Conservation (phyloP, 2,888 invertebrate species). For the Lasioglossum marginatum region DNA sequence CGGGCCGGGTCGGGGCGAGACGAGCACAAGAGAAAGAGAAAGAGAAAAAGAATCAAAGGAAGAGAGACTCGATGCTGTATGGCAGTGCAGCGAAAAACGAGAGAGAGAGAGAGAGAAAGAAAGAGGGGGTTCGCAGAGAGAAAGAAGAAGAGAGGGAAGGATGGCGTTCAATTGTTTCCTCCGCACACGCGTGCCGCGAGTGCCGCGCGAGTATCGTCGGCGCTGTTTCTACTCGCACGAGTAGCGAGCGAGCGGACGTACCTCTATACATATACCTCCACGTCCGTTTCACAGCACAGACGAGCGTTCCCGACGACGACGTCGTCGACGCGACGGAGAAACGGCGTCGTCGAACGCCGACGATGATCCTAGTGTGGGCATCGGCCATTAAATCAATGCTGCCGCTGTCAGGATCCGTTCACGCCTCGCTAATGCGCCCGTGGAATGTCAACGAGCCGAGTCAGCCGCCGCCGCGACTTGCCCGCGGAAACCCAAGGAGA, state of each 20-base stretch:
- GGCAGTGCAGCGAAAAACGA: slow-evolving; percentile 54
- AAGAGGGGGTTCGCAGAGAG: slow-evolving; percentile 28
- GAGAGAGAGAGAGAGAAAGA: slow-evolving; percentile 47
- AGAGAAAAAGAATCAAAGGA: slow-evolving; percentile 45
- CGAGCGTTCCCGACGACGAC: slow-evolving; percentile 24
- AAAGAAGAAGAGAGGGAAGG: slow-evolving; percentile 66
- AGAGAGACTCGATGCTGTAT: slow-evolving; percentile 38
- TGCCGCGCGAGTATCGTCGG: slow-evolving; percentile 68
- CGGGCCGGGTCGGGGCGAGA: neutral
- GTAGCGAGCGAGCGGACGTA: slow-evolving; percentile 64
- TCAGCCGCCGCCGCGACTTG: slow-evolving; percentile 17
- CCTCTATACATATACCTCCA: slow-evolving; percentile 64
- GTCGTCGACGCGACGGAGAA: slow-evolving; percentile 27
- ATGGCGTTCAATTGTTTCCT: slow-evolving; percentile 83
- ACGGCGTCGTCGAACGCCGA: slow-evolving; percentile 49
- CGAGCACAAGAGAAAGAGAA: slow-evolving; percentile 45
- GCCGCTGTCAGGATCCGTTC: slow-evolving; percentile 81
- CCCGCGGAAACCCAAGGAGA: slow-evolving; percentile 33
- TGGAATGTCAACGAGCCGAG: slow-evolving; percentile 73
- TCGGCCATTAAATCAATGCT: slow-evolving; percentile 83
- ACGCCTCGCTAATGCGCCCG: slow-evolving; percentile 80
- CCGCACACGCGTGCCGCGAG: slow-evolving; percentile 82
- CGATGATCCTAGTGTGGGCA: slow-evolving; percentile 77
- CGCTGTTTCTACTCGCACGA: slow-evolving; percentile 48
- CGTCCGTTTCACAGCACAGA: slow-evolving; percentile 65